Evolutionary conservation across 2,113 vertebrate genomes (phyloP), one percentile per base, ranked within the genome.

Genomic region (Cricetomys ansorgei): DNA sequence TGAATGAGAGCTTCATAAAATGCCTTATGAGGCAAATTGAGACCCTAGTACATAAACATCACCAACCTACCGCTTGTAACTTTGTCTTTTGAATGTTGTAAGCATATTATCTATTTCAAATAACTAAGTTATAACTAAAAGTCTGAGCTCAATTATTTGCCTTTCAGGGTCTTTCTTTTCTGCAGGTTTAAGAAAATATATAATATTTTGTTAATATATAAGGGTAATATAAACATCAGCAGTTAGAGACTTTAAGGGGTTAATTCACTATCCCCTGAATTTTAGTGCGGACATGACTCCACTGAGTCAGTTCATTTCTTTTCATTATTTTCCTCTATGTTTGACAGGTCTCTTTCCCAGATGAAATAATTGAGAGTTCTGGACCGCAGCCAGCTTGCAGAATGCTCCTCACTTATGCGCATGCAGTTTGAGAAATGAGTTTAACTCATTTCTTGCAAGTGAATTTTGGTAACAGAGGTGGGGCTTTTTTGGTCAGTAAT

Each of bases 401-500:
- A 94, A 85, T 31, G 7, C 88, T 57, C 31, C 34, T 12, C 48
- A 34, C 27, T 53, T 92, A 43, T 2, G 48, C 64, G 81, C 79
- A 79, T 12, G 31, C 23, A 55, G 29, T 85, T n/a, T 62, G 48
- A 92, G 31, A 88, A 85, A 69, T 89, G 79, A 97, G 59, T 55
- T 94, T 72, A 53, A 73, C 25, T 53, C 17, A 73, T 29, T 29
- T 4, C 2, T 65, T 73, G 23, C 50, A 64, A 90, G 29, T 50
- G 25, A 96, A 94, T 69, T 94, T 94, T 55, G 85, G 69, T 84
- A 48, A 64, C 40, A 72, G 1, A 83, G 50, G 7, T 85, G 69
- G 55, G 72, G 37, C 50, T 94, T 93, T 91, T 77, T 91, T 59
- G 59, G 69, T 76, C 83, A 95, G 92, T 43, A 67, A 93, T 94